Percentiles rank a stretch among this genome's conserved stretches.
Evolutionary conservation across 2,888 invertebrate genomes (phyloP).

Genomic region (Mythimna loreyi): DNA sequence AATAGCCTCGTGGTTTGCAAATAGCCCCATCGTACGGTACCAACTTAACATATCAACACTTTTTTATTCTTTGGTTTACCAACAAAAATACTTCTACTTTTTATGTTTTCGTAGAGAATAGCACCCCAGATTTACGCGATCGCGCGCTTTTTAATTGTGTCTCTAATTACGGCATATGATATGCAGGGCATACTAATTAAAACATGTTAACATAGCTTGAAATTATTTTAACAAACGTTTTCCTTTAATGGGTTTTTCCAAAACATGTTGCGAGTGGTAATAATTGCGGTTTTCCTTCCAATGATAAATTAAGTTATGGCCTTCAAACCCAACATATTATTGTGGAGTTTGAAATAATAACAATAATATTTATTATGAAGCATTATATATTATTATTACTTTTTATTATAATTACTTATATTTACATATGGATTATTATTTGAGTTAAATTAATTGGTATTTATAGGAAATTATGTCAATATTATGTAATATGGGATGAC

Average conservation of each 20-base stretch:
- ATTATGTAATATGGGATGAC: neutral
- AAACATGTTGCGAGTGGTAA: slow-evolving; percentile 18
- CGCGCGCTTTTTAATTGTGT: too few species aligned
- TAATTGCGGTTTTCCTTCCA: slow-evolving; percentile 50
- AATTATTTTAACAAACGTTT: slow-evolving; percentile 3
- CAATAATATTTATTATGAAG: neutral
- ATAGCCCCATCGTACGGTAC: too few species aligned
- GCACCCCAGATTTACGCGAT: too few species aligned
- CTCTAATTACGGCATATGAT: too few species aligned
- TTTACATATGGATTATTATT: neutral
- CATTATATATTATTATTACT: too few species aligned
- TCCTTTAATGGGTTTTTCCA: slow-evolving; percentile 38
- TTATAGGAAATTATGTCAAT: slow-evolving; percentile 33
- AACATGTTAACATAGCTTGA: slow-evolving; percentile 9
- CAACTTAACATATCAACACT: too few species aligned
- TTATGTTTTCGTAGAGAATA: too few species aligned
- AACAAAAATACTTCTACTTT: neutral
- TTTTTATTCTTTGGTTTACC: neutral
- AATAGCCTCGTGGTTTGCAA: too few species aligned
- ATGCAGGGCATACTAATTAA: neutral
- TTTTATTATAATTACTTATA: too few species aligned
- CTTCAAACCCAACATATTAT: slow-evolving; percentile 28
- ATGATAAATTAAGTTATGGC: slow-evolving; percentile 20
- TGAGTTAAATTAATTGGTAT: slow-evolving; percentile 30
- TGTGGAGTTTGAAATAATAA: slow-evolving; percentile 21